These are phyloP conservation scores for Drosophila borealis DNA, from an alignment of 2,888 invertebrate genomes.

Conservation along the genomic window DNA sequence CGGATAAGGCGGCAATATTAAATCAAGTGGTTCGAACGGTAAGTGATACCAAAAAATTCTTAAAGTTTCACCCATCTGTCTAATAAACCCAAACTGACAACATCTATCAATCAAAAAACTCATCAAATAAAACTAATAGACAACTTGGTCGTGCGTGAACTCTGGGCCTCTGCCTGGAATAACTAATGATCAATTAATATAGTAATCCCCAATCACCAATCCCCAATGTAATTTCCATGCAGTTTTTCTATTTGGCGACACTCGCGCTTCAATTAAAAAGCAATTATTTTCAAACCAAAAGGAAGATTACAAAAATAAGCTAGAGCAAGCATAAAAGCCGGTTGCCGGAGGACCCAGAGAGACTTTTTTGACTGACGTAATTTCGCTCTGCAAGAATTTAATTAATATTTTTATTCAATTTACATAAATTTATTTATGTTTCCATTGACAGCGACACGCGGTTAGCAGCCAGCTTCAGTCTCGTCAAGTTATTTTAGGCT, in stretches of 20 bases:
- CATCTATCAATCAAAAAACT: constrained; percentile 24
- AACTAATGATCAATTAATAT: constrained; percentile 65
- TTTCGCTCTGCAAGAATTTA: constrained; percentile 52
- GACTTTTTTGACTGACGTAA: constrained; percentile 54
- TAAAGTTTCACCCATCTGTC: neutral
- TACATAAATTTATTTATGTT: constrained; percentile 78
- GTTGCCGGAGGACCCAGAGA: neutral
- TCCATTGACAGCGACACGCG: constrained; percentile 50
- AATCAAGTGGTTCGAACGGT: constrained; percentile 86
- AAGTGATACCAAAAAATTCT: constrained; percentile 53
- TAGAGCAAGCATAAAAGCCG: neutral
- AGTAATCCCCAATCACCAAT: constrained; percentile 30
- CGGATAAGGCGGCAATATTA: constrained; percentile 85
- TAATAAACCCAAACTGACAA: neutral
- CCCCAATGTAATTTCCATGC: constrained; percentile 70
- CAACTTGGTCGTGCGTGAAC: constrained; percentile 35
- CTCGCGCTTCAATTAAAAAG: constrained; percentile 64
- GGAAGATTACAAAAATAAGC: constrained; percentile 30
- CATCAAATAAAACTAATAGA: constrained; percentile 56
- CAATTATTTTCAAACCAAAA: constrained; percentile 59
- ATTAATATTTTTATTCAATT: constrained; percentile 71
- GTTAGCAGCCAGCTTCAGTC: neutral
- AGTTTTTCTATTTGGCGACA: constrained; percentile 25
- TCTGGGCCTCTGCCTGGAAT: constrained; percentile 47
- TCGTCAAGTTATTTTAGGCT: constrained; percentile 48